phyloP scores from a whole-genome alignment of 1,140 invertebrate species.

The Sycophila sp. region DNA sequence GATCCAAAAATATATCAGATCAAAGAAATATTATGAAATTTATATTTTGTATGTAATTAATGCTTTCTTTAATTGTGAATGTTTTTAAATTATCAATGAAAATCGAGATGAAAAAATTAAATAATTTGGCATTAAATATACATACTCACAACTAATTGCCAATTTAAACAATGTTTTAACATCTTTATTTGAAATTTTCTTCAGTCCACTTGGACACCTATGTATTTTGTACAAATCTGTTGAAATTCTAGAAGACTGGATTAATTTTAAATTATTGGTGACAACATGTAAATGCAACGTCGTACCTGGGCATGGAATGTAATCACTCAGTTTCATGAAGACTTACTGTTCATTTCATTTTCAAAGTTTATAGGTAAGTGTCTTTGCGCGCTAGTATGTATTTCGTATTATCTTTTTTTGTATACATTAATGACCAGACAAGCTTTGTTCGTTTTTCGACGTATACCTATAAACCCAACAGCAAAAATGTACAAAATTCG shows the following conservation, averaged over 20 bases:
- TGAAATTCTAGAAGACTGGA: neutral
- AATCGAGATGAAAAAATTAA: neutral
- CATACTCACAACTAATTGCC: neutral
- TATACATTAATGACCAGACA: slow-evolving; percentile 5
- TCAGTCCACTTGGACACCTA: neutral
- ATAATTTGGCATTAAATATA: neutral
- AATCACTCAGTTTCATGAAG: slow-evolving; percentile 42
- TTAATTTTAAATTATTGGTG: slow-evolving; percentile 16
- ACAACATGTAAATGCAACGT: slow-evolving; percentile 46
- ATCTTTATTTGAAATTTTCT: slow-evolving; percentile 7
- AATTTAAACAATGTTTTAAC: neutral
- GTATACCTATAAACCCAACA: slow-evolving; percentile 9
- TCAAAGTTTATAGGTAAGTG: neutral
- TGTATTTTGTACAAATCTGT: slow-evolving; percentile 10
- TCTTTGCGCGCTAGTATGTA: too few relatives aligned
- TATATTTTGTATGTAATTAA: neutral
- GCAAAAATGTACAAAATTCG: slow-evolving; percentile 49
- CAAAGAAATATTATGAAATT: neutral
- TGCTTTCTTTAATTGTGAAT: too few relatives aligned
- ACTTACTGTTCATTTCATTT: neutral
- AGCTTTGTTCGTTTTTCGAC: neutral
- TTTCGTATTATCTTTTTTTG: too few relatives aligned
- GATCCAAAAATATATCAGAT: neutral
- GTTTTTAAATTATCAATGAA: too few relatives aligned
- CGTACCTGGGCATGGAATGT: slow-evolving; percentile 50